Evolutionary conservation across 2,797 vertebrate species (phyloP).

Genomic region (Darevskia nairensis): DNA sequence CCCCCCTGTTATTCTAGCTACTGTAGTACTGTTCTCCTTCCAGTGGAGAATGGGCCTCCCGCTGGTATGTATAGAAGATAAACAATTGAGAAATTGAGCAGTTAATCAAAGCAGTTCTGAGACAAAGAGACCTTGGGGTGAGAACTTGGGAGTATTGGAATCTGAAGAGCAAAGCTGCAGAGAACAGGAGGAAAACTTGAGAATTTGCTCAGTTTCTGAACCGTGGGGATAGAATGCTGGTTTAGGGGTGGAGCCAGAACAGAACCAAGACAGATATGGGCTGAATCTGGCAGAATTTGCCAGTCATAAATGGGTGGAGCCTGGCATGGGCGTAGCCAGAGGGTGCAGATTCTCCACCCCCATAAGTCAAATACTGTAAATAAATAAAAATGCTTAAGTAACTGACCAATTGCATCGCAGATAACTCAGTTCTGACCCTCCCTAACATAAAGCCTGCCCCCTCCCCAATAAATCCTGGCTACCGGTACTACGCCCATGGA

Average conservation of each 20-base stretch:
- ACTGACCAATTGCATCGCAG: no score
- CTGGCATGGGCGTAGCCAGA: no score
- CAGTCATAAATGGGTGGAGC: not conserved
- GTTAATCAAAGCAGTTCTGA: slow-evolving; percentile 29
- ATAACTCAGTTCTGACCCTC: no score
- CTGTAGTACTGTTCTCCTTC: slow-evolving; percentile 27
- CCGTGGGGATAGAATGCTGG: not conserved
- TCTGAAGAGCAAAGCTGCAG: not conserved
- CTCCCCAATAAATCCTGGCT: no score
- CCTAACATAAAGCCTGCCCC: no score
- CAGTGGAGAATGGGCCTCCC: slow-evolving; percentile 28
- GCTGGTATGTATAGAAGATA: slow-evolving; percentile 41
- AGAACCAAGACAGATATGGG: not conserved
- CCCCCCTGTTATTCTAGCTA: slow-evolving; percentile 21
- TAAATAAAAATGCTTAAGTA: no score
- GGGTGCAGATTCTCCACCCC: no score
- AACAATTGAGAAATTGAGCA: slow-evolving; percentile 46
- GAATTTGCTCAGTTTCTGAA: not conserved
- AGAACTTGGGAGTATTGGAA: not conserved
- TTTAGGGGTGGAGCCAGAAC: not conserved
- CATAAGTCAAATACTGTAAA: no score
- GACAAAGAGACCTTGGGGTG: slow-evolving; percentile 8
- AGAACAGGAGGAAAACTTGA: not conserved
- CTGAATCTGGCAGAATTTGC: not conserved
- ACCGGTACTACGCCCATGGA: no score